Evolutionary conservation across 35 echinoderm and acorn worm genomes (phyloP).

Genomic region (Eucidaris tribuloides): DNA sequence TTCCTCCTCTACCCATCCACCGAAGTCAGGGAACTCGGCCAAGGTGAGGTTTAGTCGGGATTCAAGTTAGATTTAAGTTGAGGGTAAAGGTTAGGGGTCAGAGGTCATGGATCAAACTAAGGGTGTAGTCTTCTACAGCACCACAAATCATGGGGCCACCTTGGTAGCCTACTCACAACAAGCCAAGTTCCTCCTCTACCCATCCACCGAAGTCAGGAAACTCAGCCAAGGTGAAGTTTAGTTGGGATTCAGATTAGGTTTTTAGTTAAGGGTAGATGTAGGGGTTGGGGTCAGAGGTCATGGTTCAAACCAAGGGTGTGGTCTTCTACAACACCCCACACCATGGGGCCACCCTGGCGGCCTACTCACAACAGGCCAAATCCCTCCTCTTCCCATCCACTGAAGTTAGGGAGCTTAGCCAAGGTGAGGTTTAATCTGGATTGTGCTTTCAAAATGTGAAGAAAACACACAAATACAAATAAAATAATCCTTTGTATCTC

Average conservation of each 20-base stretch:
- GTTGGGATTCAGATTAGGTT: too few species aligned
- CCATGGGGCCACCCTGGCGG: slow-evolving; percentile 81
- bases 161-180: slow-evolving; percentile 79
- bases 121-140: slow-evolving; percentile 82
- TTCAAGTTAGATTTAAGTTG: neutral
- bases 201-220: slow-evolving; percentile 79
- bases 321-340: slow-evolving; percentile 97
- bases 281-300: too few species aligned
- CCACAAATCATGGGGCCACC: slow-evolving; percentile 70
- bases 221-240: too few species aligned
- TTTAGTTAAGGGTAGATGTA: too few species aligned
- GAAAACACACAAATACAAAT: neutral
- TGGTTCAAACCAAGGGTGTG: slow-evolving; percentile 58
- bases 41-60: slow-evolving; percentile 28
- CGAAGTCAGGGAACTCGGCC: slow-evolving; percentile 81
- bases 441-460: neutral
- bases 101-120: slow-evolving; percentile 59
- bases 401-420: slow-evolving; percentile 81
- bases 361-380: slow-evolving; percentile 88
- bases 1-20: slow-evolving; percentile 81
- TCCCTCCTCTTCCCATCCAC: slow-evolving; percentile 79
- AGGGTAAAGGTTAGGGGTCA: too few species aligned
- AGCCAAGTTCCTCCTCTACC: slow-evolving; percentile 65
- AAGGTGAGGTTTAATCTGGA: slow-evolving; percentile 44
- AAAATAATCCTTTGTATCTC: too few species aligned